Evolutionary conservation across 2,797 vertebrate genomes (phyloP).

Genomic region (Syndactyla subalaris): DNA sequence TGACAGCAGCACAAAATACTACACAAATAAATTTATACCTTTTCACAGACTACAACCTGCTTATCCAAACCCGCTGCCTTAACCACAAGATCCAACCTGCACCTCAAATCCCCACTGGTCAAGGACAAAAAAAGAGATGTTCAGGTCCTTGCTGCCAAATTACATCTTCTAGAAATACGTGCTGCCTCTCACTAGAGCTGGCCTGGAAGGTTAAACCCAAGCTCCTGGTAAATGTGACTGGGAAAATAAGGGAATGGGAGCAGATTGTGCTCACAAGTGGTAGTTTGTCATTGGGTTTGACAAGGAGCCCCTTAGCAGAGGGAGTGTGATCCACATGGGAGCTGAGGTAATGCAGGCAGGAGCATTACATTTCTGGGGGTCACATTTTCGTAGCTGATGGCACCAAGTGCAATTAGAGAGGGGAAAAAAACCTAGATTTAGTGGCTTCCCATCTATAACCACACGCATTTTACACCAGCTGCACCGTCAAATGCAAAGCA

Average conservation of each 20-base stretch:
- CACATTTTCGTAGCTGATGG: constrained; percentile 36
- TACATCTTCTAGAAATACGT: accelerated
- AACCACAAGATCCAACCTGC: background rate
- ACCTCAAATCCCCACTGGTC: background rate
- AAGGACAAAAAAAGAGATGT: accelerated
- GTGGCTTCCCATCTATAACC: background rate
- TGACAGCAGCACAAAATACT: background rate
- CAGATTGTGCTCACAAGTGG: constrained; percentile 1
- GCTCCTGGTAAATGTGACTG: background rate
- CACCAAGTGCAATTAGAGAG: constrained; percentile 50
- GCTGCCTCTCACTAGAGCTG: background rate
- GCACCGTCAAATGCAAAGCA: background rate
- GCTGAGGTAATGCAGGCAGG: constrained; percentile 52
- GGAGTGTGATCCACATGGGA: background rate
- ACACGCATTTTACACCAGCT: background rate
- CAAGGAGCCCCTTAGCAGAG: background rate
- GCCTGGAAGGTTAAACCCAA: background rate
- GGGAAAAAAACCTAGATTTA: constrained; percentile 7
- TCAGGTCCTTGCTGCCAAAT: background rate
- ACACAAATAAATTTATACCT: background rate
- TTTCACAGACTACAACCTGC: background rate
- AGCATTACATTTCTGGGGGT: constrained; percentile 3
- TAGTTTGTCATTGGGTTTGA: constrained; percentile 17
- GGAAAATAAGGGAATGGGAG: background rate
- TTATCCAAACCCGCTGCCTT: background rate